Conservation (phyloP, 1,140 invertebrate genomes). For the Drosophila trapezifrons region DNA sequence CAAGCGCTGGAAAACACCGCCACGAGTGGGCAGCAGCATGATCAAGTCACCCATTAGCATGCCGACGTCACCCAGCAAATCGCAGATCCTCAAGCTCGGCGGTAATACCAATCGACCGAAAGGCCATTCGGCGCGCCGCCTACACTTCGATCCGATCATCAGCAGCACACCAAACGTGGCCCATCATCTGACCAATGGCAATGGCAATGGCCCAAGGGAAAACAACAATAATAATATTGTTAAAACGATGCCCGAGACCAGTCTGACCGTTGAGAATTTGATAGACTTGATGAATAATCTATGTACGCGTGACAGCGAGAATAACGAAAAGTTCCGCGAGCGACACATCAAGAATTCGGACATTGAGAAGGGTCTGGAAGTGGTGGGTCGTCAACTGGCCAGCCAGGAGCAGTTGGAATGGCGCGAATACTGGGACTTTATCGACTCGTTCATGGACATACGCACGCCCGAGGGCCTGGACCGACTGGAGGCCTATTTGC, state of each 20-base stretch:
- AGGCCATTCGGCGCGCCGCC: conserved; percentile 7
- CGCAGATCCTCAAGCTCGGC: conserved; percentile 27
- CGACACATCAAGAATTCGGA: conserved; percentile 88
- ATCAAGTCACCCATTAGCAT: conserved; percentile 52
- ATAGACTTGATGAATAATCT: conserved; percentile 17
- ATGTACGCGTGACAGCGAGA: conserved; percentile 11
- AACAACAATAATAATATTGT: conserved; percentile 10
- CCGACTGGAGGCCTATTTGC: conserved; percentile 90
- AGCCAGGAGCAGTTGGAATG: conserved; percentile 91
- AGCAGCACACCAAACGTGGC: conserved; percentile 2
- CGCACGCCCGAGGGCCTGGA: conserved; percentile 88
- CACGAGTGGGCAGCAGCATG: conserved; percentile 81
- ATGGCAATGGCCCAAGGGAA: conserved; percentile 31
- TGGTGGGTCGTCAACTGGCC: conserved; percentile 91
- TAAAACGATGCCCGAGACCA: not conserved
- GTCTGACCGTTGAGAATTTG: not conserved
- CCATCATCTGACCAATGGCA: conserved; percentile 21
- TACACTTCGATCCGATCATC: conserved; percentile 30
- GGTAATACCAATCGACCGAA: not conserved
- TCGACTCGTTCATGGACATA: conserved; percentile 92
- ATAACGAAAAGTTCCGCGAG: conserved; percentile 71
- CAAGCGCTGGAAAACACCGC: conserved; percentile 92
- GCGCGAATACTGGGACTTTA: conserved; percentile 96
- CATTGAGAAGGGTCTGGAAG: conserved; percentile 93
- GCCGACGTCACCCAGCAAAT: conserved; percentile 50